These are phyloP conservation scores for Notamacropus eugenii DNA, from an alignment of 2,797 vertebrate genomes.

Conservation along the genomic window DNA sequence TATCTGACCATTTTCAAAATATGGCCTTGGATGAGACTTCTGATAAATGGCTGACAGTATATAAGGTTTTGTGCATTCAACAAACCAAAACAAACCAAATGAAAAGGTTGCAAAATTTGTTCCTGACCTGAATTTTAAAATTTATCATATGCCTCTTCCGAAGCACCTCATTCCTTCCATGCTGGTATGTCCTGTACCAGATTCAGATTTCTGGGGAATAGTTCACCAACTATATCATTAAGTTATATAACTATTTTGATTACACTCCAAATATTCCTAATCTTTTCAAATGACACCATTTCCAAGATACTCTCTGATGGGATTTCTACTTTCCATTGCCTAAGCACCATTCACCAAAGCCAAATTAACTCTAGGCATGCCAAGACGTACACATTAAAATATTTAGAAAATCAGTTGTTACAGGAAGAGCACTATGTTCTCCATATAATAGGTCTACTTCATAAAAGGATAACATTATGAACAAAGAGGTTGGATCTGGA, in stretches of 20 bases:
- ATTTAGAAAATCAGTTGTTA: background rate
- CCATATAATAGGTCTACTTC: background rate
- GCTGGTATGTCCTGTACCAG: background rate
- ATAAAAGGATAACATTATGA: background rate
- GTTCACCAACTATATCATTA: background rate
- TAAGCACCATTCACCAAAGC: background rate
- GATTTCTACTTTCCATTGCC: background rate
- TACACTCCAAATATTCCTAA: background rate
- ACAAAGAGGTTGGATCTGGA: background rate
- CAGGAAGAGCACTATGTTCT: background rate
- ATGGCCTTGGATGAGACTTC: background rate
- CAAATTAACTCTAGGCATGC: background rate
- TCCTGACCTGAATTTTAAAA: background rate
- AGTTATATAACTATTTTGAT: background rate
- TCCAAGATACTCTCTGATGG: background rate
- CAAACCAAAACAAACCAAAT: background rate
- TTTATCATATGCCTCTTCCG: background rate
- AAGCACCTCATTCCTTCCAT: background rate
- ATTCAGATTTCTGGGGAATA: background rate
- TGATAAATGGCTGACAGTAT: background rate
- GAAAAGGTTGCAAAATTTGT: background rate
- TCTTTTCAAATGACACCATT: background rate
- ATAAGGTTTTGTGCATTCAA: background rate
- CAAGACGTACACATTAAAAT: background rate
- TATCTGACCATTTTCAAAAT: background rate